Conservation (phyloP, 2,113 vertebrate species). For the Synchiropus splendidus region DNA sequence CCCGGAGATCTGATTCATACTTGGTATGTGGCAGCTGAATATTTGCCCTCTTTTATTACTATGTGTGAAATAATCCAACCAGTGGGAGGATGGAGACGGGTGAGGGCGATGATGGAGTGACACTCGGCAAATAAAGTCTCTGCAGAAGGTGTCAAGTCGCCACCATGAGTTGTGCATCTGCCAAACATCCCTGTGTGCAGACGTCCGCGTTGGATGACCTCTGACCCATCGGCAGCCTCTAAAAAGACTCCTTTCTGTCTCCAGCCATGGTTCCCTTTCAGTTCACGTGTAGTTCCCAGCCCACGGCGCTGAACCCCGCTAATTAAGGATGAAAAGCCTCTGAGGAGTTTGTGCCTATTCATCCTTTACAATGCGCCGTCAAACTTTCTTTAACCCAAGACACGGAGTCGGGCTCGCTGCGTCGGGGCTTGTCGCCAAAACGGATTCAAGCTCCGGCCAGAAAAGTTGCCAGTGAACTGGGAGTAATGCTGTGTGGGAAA, state of each 20-base stretch:
- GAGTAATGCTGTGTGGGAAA: slow-evolving; percentile 35
- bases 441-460: slow-evolving; percentile 19
- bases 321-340: slow-evolving; percentile 52
- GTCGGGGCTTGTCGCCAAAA: slow-evolving; percentile 35
- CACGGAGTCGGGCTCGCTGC: no score
- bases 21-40: slow-evolving; percentile 4
- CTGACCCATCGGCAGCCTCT: slow-evolving; percentile 37
- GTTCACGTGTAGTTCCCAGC: slow-evolving; percentile 41
- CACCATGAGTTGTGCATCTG: no score
- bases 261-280: slow-evolving; percentile 30
- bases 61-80: no score
- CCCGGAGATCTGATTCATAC: slow-evolving; percentile 21
- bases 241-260: slow-evolving; percentile 24
- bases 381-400: slow-evolving; percentile 19
- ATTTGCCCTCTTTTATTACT: no score
- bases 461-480: slow-evolving; percentile 16
- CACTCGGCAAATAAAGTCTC: no score
- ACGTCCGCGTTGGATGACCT: slow-evolving; percentile 39
- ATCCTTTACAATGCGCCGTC: slow-evolving; percentile 32
- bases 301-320: slow-evolving; percentile 44
- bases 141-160: no score
- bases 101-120: no score
- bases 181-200: slow-evolving; percentile 16
- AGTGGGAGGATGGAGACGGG: no score
- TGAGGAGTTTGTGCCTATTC: slow-evolving; percentile 42